Base-by-base conservation (phyloP, 1,140 invertebrate genomes). In the Tetramorium simillimum region DNA sequence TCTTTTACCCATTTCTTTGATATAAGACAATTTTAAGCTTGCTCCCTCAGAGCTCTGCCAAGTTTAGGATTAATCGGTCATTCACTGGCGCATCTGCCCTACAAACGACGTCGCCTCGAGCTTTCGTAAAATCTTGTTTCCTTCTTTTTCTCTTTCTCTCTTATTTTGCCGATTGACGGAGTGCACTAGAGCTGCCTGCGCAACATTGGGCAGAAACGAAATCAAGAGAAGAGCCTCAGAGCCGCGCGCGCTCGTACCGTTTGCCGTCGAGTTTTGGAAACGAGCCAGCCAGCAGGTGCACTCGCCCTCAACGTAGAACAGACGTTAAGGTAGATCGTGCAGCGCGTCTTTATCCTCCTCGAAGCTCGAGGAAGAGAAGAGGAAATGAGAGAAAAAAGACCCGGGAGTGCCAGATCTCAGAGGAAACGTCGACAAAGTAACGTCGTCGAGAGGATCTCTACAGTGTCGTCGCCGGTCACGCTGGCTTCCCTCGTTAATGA, bases 401-500 rank as follows among this genome's bases (percentile, higher is more conserved):
- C 24, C 18, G 16, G 43, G 58, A 56, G 21, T 40, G 49, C 60
- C 21, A n/a, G 46, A 77, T 78, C 37, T 56, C 21, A 7, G 75
- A 46, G 72, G 37, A 67, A 86, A 65, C 24, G 21, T 77, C 75
- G 46, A 78, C 60, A 33, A 43, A 46, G 58, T 80, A 81, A 65
- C 49, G 40, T 80, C 49, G 60, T 78, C 84, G 21, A 80, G 40
- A 18, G 37, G 46, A 58, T 80, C 49, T 58, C 24, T 43, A 21
- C 51, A 18, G 40, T 49, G 75, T 67, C 46, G 33, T 86, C 56
- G 46, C 67, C 49, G 63, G 85, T 86, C 85, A 86, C 78, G 78
- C 77, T 63, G 56, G 85, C 53, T 86, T 86, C 77, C 43, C n/a
- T 72, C 78, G 77, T 84, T 86, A 86, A 86, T 84, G 85, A 86